Evolutionary conservation across 2,113 vertebrate genomes (phyloP), one percentile per base, ranked within the genome.

Genomic region (Proterorhinus semilunaris): DNA sequence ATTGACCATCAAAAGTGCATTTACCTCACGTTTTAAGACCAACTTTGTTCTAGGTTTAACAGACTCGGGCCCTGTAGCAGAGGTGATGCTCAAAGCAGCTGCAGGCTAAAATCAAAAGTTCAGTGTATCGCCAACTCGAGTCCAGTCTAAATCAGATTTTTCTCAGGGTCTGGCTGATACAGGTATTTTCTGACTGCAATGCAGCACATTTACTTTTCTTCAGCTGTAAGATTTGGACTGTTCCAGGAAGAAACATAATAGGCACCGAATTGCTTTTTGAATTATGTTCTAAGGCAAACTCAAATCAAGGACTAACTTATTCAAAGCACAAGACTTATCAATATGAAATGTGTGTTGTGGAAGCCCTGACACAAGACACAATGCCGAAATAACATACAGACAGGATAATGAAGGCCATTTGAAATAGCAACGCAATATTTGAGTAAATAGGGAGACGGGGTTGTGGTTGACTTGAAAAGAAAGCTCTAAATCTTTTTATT

Each of bases 61-160:
- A 61, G 8, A 8, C 15, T 45, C 15, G n/a, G 11, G 15, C 15
- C 27, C 7, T 44, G 15, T n/a, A n/a, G 58, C 58, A 61, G 42
- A 42, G 44, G 42, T 9, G 42, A 15, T 44, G 42, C 58, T 15
- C 58, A 61, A 45, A 9, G 43, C 58, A 44, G 58, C 58, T 61
- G 36, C 9, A n/a, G 42, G 42, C 58, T n/a, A 61, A 61, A 61
- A 61, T 44, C 58, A 61, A 61, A 61, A 45, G 58, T 61, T 44
- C 42, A 44, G 42, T 61, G 58, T 8, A 43, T 61, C 13, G 44
- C 44, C 13, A 15, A 61, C 42, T 61, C 15, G 8, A 44, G 58
- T 61, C 44, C 58, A 45, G 43, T 42, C 11, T 13, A 61, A 61
- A 61, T 61, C 58, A 16, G 42, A 61, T 61, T 44, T 42, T 45